Base-by-base conservation (phyloP, 2,113 vertebrate genomes). In the Chlamydotis undulata region DNA sequence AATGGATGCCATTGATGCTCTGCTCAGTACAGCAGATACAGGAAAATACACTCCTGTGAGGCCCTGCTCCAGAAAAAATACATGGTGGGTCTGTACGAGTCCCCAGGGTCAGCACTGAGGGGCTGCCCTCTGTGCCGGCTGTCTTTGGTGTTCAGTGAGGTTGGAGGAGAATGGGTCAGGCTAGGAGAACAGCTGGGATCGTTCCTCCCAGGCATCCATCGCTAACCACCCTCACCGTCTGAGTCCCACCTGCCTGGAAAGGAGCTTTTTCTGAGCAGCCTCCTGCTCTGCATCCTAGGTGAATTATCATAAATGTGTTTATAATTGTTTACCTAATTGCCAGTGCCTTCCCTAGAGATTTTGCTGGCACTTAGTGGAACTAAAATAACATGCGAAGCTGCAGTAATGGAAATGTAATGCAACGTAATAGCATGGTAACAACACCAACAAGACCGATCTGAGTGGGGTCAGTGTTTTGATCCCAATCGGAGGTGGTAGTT, bases 271-370 rank as follows among this genome's bases (percentile, higher is more conserved):
- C 78, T 45, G 52, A 88, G 78, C 83, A 77, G 77, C 37, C 37
- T 76, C 9, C 63, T 55, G 50, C 26, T 89, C 25, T 10, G 31
- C 35, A 47, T 70, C 63, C 55, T 61, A 9, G 37, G 28, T 25
- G 35, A 65, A 59, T 81, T 56, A 19, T 47, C 41, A 50, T 15
- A 67, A 92, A 93, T 31, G 57, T 26, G 43, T 77, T 96, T 79
- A 17, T 90, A 63, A 88, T 83, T 85, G 60, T 88, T 86, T 81
- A 63, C 35, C 43, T 94, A 75, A 95, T 87, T 84, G 16, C 60
- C 41, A 83, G n/a, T 53, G 19, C 52, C 60, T 81, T 80, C 83
- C 33, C 33, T 64, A 89, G 60, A 33, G 5, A 56, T 52, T 59
- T 87, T 65, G 35, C 19, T 52, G 31, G 24, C 28, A 7, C 39